Conservation (phyloP, 2,797 vertebrate species). For the Schizopygopsis malacanthus region DNA sequence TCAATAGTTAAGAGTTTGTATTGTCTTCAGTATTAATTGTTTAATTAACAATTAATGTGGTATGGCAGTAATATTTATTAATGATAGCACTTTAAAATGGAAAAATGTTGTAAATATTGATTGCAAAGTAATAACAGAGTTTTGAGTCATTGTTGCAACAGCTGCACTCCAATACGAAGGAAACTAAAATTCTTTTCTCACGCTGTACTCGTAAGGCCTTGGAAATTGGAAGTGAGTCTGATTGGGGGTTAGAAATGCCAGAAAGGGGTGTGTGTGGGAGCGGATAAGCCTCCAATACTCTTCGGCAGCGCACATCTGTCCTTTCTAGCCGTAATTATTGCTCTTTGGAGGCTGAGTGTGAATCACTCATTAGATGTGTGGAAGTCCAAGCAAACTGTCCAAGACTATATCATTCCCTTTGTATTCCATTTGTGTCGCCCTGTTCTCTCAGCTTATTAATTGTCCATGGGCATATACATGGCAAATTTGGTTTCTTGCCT, state of each 20-base stretch:
- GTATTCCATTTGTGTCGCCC: conserved; percentile 40
- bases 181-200: conserved; percentile 71
- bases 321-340: conserved; percentile 47
- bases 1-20: neutral
- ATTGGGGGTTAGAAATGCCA: conserved; percentile 59
- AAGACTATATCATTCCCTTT: conserved; percentile 38
- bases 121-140: neutral
- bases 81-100: neutral
- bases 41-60: neutral
- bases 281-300: conserved; percentile 34
- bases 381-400: conserved; percentile 51
- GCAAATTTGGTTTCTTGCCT: conserved; percentile 39
- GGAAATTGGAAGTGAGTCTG: conserved; percentile 67
- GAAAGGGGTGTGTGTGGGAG: conserved; percentile 60
- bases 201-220: conserved; percentile 62
- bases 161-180: conserved; percentile 71
- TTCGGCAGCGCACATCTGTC: conserved; percentile 53
- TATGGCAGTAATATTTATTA: neutral
- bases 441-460: conserved; percentile 50
- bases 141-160: conserved; percentile 58
- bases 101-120: neutral
- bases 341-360: conserved; percentile 29
- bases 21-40: neutral
- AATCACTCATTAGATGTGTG: conserved; percentile 39
- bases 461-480: conserved; percentile 51